Percentiles rank a stretch among this genome's conserved stretches.
Conservation (phyloP, 2,113 vertebrate species). For the Amazona guildingii region DNA sequence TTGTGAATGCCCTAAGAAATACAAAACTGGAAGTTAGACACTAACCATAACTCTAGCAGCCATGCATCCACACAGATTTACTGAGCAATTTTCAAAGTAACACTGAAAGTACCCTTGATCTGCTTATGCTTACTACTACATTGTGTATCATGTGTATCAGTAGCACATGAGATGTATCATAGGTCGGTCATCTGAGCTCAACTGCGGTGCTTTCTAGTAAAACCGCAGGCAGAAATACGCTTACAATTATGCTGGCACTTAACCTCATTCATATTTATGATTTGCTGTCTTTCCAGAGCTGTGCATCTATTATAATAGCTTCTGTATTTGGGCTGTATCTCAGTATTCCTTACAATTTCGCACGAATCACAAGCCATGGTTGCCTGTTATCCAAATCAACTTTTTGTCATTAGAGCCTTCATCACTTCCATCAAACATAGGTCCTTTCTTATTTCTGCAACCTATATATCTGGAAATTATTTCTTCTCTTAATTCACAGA, state of each 20-base stretch:
- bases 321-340: background rate
- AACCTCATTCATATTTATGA: background rate
- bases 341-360: background rate
- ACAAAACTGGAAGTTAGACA: background rate
- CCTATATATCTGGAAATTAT: background rate
- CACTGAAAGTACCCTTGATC: background rate
- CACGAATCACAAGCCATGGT: background rate
- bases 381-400: background rate
- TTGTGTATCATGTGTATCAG: rapidly evolving
- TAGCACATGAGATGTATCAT: rapidly evolving
- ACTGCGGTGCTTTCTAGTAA: conserved; percentile 14
- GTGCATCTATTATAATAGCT: background rate
- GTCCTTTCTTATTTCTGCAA: background rate
- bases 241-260: background rate
- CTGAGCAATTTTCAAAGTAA: background rate
- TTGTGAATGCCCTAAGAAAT: background rate
- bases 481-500: background rate
- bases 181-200: background rate
- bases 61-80: background rate
- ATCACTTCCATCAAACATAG: background rate
- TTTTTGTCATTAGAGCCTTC: background rate
- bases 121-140: background rate
- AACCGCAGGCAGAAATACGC: conserved; percentile 16
- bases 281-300: background rate
- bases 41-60: background rate